phyloP scores from a whole-genome alignment of 2,113 vertebrate genomes.

The Centropus bengalensis region DNA sequence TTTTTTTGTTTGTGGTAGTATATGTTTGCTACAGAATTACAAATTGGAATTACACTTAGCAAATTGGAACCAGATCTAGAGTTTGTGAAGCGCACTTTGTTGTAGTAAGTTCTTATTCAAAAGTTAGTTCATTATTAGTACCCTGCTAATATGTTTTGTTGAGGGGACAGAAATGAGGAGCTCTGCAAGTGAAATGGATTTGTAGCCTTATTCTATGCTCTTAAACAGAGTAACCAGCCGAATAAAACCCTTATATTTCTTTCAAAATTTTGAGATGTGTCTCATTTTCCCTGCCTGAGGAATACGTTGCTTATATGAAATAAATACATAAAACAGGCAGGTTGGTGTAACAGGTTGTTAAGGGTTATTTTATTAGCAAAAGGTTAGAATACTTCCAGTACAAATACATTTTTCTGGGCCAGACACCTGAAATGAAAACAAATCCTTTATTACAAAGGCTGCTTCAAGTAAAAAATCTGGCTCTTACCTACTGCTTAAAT shows the following conservation, averaged over 20 bases:
- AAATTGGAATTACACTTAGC: slow-evolving; percentile 27
- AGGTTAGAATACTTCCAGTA: neutral
- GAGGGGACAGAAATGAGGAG: neutral
- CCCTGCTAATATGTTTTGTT: neutral
- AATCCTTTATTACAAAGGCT: neutral
- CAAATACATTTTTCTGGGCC: neutral
- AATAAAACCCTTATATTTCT: neutral
- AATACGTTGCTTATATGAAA: neutral
- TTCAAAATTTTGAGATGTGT: neutral
- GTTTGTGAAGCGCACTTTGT: neutral
- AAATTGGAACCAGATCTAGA: slow-evolving; percentile 3
- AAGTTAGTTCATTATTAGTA: slow-evolving; percentile 2
- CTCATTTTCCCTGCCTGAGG: neutral
- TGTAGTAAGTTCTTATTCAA: neutral
- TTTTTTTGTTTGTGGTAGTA: slow-evolving; percentile 26
- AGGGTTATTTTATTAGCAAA: neutral
- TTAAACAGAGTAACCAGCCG: neutral
- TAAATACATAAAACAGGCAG: neutral
- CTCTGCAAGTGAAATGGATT: neutral
- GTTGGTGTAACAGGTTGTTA: neutral
- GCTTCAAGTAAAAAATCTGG: neutral
- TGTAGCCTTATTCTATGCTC: neutral
- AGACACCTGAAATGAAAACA: neutral
- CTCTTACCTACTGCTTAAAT: neutral
- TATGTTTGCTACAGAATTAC: slow-evolving; percentile 16